Conservation (phyloP, 2,113 vertebrate species). For the Grallaria varia region DNA sequence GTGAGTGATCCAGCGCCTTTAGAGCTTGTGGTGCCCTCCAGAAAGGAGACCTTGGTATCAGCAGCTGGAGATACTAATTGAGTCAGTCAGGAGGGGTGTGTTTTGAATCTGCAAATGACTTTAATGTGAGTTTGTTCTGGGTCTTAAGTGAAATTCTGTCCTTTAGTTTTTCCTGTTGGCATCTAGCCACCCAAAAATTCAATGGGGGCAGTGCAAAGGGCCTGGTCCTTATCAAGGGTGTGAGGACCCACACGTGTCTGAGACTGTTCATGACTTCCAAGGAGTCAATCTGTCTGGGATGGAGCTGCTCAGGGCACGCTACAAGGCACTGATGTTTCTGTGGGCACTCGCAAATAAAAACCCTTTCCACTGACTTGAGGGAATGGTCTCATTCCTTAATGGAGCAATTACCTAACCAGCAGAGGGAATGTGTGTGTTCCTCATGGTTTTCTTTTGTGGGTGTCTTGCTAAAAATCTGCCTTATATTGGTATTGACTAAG, state of each 20-base stretch:
- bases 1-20: neutral
- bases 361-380: neutral
- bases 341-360: neutral
- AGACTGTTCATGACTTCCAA: neutral
- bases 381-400: neutral
- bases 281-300: fast-evolving
- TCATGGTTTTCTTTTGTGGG: neutral
- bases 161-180: neutral
- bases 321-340: neutral
- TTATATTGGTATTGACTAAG: neutral
- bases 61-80: neutral
- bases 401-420: neutral
- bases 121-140: neutral
- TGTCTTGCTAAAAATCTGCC: neutral
- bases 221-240: fast-evolving
- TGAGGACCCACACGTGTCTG: fast-evolving
- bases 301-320: neutral
- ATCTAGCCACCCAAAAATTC: neutral
- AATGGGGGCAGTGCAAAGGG: too few relatives aligned
- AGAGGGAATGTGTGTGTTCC: fast-evolving
- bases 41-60: neutral
- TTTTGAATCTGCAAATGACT: neutral
- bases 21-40: neutral
- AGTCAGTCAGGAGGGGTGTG: neutral
- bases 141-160: neutral